Base-by-base conservation (phyloP, 37 sponge, comb jelly and placozoan species). In the Lycopodina hypogea region DNA sequence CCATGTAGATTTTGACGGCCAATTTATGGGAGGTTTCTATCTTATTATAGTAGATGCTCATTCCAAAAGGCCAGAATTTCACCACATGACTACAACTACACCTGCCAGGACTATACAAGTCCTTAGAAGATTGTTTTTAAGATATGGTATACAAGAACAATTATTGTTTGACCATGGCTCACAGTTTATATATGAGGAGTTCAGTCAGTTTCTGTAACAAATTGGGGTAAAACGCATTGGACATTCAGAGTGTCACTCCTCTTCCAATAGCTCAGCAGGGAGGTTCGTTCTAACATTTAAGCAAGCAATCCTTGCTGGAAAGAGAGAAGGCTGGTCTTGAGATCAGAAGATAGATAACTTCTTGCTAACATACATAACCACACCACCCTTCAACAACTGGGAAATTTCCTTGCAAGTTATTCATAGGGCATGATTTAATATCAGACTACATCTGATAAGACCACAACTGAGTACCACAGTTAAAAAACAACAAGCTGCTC, bases 211-310 rank as follows among this genome's bases (percentile, higher is more conserved):
- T 62, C 34, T 55, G 59, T 39, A 68, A 37, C 29, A 21, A 21
- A 83, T 76, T 56, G 71, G 77, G 1, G 50, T 83, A 58, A 76
- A 83, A 23, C 84, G 26, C 78, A 84, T 84, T 22, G 42, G 41
- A 8, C 42, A 38, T 56, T 38, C 70, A 11, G 77, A 77, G 19
- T 71, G 77, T 33, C 85, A n/a, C 37, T 78, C 85, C 17, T 30
- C 84, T 3, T 72, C 76, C 1, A 89, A 89, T 77, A 84, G 89
- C 8, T 42, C 48, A 59, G 84, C 70, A 3, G 84, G 76, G 69
- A 39, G 84, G 34, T 76, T 76, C 35, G 77, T 83, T 19, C 41
- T 21, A n/a, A 83, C 77, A 17, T 76, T 83, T 45, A 83, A 83
- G 71, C 30, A 30, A 37, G 60, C 77, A 33, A 58, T 83, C n/a